Evolutionary conservation across 2,888 invertebrate species (phyloP), one percentile per base, ranked within the genome.

Genomic region (Troglohyphantes excavatus): DNA sequence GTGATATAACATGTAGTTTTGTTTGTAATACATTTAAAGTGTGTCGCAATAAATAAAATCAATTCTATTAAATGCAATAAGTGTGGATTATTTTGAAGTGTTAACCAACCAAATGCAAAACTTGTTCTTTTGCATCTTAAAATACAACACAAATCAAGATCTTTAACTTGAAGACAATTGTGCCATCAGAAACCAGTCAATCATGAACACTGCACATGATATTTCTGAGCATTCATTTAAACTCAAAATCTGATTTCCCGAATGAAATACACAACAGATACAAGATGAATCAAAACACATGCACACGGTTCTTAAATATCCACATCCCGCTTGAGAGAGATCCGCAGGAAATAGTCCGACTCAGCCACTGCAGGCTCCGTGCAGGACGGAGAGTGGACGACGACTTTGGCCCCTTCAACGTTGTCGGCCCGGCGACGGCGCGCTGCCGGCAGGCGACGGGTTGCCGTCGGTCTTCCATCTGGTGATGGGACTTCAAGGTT

Each of bases 311-410:
- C 27, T 70, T 17, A 17, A 11, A 9, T 70, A 33, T 33, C 9
- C n/a, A n/a, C n/a, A n/a, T n/a, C n/a, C n/a, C 9, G 2, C 39
- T 11, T 7, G 39, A 39, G 39, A 39, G 39, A 39, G n/a, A 27
- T 43, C n/a, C 27, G n/a, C n/a, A n/a, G n/a, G 3, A 73, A 73
- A 33, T 6, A 9, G 3, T 33, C 9, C 9, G 33, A 33, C 33
- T 33, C 33, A 33, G 33, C 27, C 61, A n/a, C 13, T 26, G 26
- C 21, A n/a, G n/a, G 23, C 63, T 17, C 39, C 23, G 26, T 59
- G 26, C n/a, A 82, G 89, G 89, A 89, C 89, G 89, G 89, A 89
- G 68, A 67, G 43, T 68, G 83, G 76, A 89, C 72, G 76, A 76
- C 61, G 72, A 29, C 53, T 90, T 78, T 63, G 29, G 33, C 90